phyloP scores from a whole-genome alignment of 2,888 invertebrate genomes.

The Dendrolimus pini region DNA sequence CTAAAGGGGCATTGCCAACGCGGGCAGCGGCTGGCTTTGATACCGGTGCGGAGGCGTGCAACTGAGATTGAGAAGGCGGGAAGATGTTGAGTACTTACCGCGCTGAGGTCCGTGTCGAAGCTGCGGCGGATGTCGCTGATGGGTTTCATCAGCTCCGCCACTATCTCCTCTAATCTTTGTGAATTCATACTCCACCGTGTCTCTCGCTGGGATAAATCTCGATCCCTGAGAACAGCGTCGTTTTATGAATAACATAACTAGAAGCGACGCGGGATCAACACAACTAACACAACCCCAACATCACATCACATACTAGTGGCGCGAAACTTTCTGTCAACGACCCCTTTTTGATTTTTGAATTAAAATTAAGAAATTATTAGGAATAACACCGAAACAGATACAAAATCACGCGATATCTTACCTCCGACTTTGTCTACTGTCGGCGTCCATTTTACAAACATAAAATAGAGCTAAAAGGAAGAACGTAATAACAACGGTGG shows the following conservation, averaged over 20 bases:
- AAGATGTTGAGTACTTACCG: slow-evolving; percentile 39
- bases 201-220: slow-evolving; percentile 41
- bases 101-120: slow-evolving; percentile 62
- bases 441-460: slow-evolving; percentile 71
- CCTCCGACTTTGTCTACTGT: slow-evolving; percentile 44
- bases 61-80: slow-evolving; percentile 5
- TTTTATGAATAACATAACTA: slow-evolving; percentile 56
- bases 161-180: slow-evolving; percentile 57
- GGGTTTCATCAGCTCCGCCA: slow-evolving; percentile 64
- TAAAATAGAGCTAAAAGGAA: slow-evolving; percentile 53
- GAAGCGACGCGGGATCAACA: slow-evolving; percentile 36
- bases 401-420: slow-evolving; percentile 19
- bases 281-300: slow-evolving; percentile 22
- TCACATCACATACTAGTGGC: slow-evolving; percentile 38
- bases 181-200: slow-evolving; percentile 68
- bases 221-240: slow-evolving; percentile 54
- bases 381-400: too few relatives aligned
- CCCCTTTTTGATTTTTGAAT: slow-evolving; percentile 39
- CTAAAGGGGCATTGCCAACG: too few relatives aligned
- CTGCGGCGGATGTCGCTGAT: slow-evolving; percentile 55
- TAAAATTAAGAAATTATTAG: slow-evolving; percentile 17
- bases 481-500: slow-evolving; percentile 70
- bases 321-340: slow-evolving; percentile 63
- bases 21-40: background rate
- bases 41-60: background rate